Evolutionary conservation across 2,888 invertebrate genomes (phyloP), one percentile per base, ranked within the genome.

Genomic region (Hyppa rectilinea): DNA sequence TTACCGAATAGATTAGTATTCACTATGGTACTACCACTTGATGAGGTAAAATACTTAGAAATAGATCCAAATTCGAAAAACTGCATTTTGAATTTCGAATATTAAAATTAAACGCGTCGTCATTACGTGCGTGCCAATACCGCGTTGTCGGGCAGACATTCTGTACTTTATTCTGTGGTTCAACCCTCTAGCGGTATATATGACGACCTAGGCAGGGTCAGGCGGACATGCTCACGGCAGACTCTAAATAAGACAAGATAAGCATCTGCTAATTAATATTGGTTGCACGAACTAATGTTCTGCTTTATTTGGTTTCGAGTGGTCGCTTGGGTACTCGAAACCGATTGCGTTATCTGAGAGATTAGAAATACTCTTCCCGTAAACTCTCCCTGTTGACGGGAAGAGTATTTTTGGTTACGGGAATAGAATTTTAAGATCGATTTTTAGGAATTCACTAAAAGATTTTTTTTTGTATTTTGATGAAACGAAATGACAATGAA

Each of bases 261-360:
- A 83, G 26, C 75, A 89, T 89, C 88, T 83, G 73, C 88, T 89
- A 89, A 89, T 90, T 89, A 89, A 89, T 88, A 89, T 88, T 86
- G 84, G 83, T 80, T 84, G 81, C 87, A 84, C 84, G 85, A 85
- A 81, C 85, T 82, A 80, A 81, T 78, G 84, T 80, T 75, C 76
- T 65, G 78, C 75, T 82, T 84, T 81, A 82, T 81, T 83, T 79
- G 81, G 80, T 78, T 82, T 71, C 78, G 75, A 61, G 69, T 77
- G 71, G 82, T 83, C 70, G 75, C 66, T 36, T 43, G 43, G 66
- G 69, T 40, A 50, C 72, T 70, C 2, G 58, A 62, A 66, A 69
- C 60, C 56, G 56, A 81, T 77, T 64, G 74, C 58, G 82, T 76
- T 80, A 83, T 81, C 75, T 70, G 0, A 0, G 2, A 64, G 71